Base-by-base conservation (phyloP, 2,888 invertebrate genomes). In the Drosophila neutralis region DNA sequence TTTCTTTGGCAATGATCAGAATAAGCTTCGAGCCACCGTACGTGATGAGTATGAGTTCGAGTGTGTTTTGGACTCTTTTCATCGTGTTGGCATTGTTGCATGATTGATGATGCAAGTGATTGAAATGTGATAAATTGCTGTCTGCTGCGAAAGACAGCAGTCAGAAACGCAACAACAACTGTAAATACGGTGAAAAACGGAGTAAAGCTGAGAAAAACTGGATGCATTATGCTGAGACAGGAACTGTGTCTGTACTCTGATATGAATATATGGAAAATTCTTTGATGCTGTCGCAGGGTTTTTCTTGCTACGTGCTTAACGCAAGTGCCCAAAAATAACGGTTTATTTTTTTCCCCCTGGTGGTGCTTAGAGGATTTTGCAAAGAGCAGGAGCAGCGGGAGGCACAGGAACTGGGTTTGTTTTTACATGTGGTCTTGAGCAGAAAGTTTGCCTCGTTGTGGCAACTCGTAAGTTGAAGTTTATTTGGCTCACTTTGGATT, bases 41-140 rank as follows among this genome's bases (percentile, higher is more conserved):
- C 24, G 45, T 75, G 63, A 48, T 49, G 54, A 40, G 66, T 51
- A 62, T 33, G 33, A 33, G 33, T 11, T 33, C 10, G 33, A 33
- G 33, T 33, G 33, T 33, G 52, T 11, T 18, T 36, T 60, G 58
- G 49, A 33, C 57, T 68, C 62, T 65, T 73, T 72, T 64, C 67
- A 62, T 70, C 52, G 66, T 31, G 54, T 62, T 69, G 68, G 69
- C 59, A 57, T 29, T 72, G 67, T 45, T 60, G 51, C 80, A 86
- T 87, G 87, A 87, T 87, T 90, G 87, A 87, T 87, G 87, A 66
- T 70, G 49, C 71, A 62, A 72, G 67, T 86, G 87, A 87, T 87
- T 87, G 87, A 87, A 90, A 82, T 80, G 80, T 78, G 87, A 90
- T 88, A 82, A 86, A 87, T 87, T 80, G 78, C 76, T 79, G 72